Evolutionary conservation across 2,113 vertebrate genomes (phyloP), one percentile per base, ranked within the genome.

Genomic region (Ellobius talpinus): DNA sequence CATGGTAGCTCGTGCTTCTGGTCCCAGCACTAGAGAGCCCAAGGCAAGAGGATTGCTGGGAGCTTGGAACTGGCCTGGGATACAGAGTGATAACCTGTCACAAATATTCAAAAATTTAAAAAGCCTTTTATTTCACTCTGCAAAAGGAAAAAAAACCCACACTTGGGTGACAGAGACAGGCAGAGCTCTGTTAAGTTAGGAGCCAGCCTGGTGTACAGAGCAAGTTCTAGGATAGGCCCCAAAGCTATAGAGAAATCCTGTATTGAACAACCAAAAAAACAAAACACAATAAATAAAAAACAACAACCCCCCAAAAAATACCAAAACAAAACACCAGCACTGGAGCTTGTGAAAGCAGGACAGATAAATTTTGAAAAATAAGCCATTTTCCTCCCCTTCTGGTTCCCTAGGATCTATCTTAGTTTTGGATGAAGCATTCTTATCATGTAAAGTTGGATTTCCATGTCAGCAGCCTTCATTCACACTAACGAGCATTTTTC

Each of bases 391-490:
- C 81, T 45, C 4, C 7, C 17, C 45, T 66, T 50, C 26, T 26
- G 23, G 16, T 61, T 77, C 29, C 55, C 65, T 50, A 31, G 7
- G 5, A 45, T 5, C 21, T 78, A 23, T 3, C 14, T 36, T 16
- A 36, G 42, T 4, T 42, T 26, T 1, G 4, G 1, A 3, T 19
- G 3, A 81, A 68, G 42, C 2, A 7, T 21, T 1, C 58, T 0
- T 14, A 21, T 39, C 55, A 10, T 0, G 1, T 0, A 17, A 66
- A 33, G 0, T 12, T 29, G 47, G 0, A 3, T 47, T 3, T 52
- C 66, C 3, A 1, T 14, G 23, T n/a, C 55, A 6, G 1, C 12
- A 23, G 42, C 33, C n/a, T n/a, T n/a, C n/a, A n/a, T n/a, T n/a
- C n/a, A 33, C 36, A 63, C 68, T 1, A 21, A 65, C n/a, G 31